Evolutionary conservation across 2,888 invertebrate species (phyloP).

Genomic region (Scotopteryx bipunctaria): DNA sequence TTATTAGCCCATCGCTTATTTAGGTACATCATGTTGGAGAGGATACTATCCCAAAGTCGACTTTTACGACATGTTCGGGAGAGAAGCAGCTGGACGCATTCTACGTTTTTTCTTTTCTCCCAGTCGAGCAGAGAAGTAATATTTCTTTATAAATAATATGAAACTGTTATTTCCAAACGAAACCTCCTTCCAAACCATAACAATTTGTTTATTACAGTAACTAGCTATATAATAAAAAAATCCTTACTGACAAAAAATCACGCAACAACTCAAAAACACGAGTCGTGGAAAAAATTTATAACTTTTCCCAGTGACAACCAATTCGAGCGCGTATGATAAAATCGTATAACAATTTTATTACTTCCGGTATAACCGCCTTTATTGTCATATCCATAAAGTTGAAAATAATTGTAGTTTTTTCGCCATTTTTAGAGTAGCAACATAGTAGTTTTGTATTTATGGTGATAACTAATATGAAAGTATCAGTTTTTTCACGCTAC

Average conservation of each 20-base stretch:
- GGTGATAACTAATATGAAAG: slow-evolving; percentile 66
- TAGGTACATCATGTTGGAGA: too few species aligned
- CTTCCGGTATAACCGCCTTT: slow-evolving; percentile 33
- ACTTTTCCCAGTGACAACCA: slow-evolving; percentile 55
- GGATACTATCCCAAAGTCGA: too few species aligned
- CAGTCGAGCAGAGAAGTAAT: too few species aligned
- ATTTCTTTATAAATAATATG: too few species aligned
- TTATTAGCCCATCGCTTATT: too few species aligned
- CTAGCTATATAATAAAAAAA: slow-evolving; percentile 37
- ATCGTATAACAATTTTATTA: slow-evolving; percentile 43
- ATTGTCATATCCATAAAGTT: slow-evolving; percentile 39
- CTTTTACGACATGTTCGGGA: too few species aligned
- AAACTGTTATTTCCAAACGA: slow-evolving; percentile 20
- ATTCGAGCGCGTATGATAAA: slow-evolving; percentile 58
- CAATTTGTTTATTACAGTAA: slow-evolving; percentile 24
- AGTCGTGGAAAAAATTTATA: slow-evolving; percentile 58
- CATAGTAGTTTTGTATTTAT: slow-evolving; percentile 53
- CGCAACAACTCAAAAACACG: slow-evolving; percentile 47
- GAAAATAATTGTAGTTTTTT: slow-evolving; percentile 40
- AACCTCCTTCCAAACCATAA: slow-evolving; percentile 14
- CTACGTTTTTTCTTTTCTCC: too few species aligned
- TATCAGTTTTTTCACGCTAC: slow-evolving; percentile 38
- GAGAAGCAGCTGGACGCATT: too few species aligned
- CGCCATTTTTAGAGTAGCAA: slow-evolving; percentile 36
- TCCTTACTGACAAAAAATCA: slow-evolving; percentile 37